Base-by-base conservation (phyloP, 2,797 vertebrate species). In the Pithecia hirsuta region DNA sequence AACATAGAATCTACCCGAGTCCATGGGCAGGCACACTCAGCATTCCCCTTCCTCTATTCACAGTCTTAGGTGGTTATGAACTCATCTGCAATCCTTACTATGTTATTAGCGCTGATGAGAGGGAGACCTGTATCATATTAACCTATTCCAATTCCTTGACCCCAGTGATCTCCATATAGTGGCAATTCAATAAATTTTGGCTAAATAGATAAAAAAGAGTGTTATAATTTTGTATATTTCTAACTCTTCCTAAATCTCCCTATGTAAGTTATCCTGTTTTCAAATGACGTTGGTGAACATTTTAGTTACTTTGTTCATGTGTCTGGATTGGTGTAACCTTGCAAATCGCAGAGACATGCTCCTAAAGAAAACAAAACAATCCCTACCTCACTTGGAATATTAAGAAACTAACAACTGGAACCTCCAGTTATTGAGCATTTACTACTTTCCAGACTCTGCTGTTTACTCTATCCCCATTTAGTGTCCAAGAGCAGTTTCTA, bases 311-410 rank as follows among this genome's bases (percentile, higher is more conserved):
- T 55, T 41, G 72, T 59, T 64, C 36, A 39, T 28, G 20, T n/a
- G 44, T 82, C 36, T 52, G 19, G 11, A 67, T 12, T 75, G 50
- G 14, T 30, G 19, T 8, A 83, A 20, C 26, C 64, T 24, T 55
- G 39, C 22, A 88, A 74, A 80, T 88, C 20, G 28, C 3, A 52
- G 39, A 91, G 17, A 82, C 3, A 50, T 28, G 14, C 14, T 89
- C 33, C 67, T 87, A 24, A 86, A 85, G 22, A 70, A 85, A 89
- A 61, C 14, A 79, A 79, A 96, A 78, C 72, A 72, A 96, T 39
- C 44, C 28, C 44, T 78, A 1, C 20, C 33, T 44, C 19, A 17
- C 2, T 64, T 61, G 39, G 28, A 87, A 91, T 78, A 83, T 19
- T 61, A 93, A 82, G 28, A 87, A 91, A 91, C 82, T 61, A 82